phyloP scores from a whole-genome alignment of 2,888 invertebrate species.

The Auanema freiburgensis region DNA sequence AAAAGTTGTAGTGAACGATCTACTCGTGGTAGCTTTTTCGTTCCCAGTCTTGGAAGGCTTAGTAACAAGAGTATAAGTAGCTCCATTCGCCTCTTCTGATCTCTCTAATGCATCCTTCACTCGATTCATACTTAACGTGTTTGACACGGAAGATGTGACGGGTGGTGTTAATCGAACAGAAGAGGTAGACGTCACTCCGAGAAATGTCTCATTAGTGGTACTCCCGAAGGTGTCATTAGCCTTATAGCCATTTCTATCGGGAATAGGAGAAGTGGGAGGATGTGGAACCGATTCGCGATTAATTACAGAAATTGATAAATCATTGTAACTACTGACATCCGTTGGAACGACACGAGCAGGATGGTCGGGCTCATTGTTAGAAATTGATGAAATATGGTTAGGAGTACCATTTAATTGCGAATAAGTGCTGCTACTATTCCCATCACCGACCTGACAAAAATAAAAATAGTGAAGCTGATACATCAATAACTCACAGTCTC shows the following conservation, averaged over 20 bases:
- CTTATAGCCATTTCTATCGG: constrained; percentile 22
- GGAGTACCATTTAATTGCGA: background rate
- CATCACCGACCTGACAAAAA: constrained; percentile 2
- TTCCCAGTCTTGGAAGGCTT: background rate
- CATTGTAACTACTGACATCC: background rate
- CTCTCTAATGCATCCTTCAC: background rate
- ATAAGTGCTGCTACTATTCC: constrained; percentile 4
- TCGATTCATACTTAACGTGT: too few species aligned
- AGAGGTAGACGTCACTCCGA: background rate
- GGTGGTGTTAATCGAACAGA: background rate
- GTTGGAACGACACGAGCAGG: background rate
- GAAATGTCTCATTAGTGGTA: background rate
- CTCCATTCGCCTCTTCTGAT: background rate
- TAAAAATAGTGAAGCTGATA: background rate
- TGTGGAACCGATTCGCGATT: constrained; percentile 31
- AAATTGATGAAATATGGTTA: background rate
- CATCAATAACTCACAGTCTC: constrained; percentile 40
- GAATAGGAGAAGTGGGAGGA: constrained; percentile 59
- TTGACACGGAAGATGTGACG: background rate
- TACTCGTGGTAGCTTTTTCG: background rate
- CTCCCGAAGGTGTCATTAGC: too few species aligned
- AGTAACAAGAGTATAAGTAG: constrained; percentile 6
- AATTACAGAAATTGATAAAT: background rate
- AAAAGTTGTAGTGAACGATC: constrained; percentile 2
- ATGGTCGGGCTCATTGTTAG: background rate